Evolutionary conservation across 2,113 vertebrate genomes (phyloP), one percentile per base, ranked within the genome.

Genomic region (Dunckerocampus dactyliophorus): DNA sequence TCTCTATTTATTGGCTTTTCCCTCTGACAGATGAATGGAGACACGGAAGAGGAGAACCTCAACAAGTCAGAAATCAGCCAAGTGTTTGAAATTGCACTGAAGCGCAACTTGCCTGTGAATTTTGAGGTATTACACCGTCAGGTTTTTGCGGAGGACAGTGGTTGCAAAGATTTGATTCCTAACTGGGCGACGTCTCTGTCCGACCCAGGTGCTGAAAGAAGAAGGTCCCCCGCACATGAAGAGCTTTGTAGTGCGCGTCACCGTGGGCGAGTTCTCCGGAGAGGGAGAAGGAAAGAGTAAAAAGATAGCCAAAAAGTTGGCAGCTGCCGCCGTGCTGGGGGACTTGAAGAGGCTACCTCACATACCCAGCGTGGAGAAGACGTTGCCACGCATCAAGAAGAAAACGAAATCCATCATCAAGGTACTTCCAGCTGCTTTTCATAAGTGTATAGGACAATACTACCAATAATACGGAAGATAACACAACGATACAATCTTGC

Each of bases 51-150:
- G 87, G 95, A 98, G 87, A 98, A 98, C 89, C 93, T 98, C 71
- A 99, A 97, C 91, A 99, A 99, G 87, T 98, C 96, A 58, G 97
- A 99, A 94, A 97, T 99, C 87, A 99, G 97, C 88, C 96, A 99
- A 93, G 96, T 99, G 82, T 99, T 98, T 91, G 97, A 99, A 90
- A 96, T 98, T 88, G 95, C 97, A 87, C 93, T 99, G 79, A 99
- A 97, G 90, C 93, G 95, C 86, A 98, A 97, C 88, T 89, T 99
- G 88, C 93, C 96, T 86, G 95, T 99, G 88, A 95, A 95, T 87
- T 99, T 99, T 90, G 96, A 99, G 95, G 97, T 98, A 37, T 65
- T 61, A 58, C 46, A 6, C 11, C 31, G 31, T 34, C 31, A 34
- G 4, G 31, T 34, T 8, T 5, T 34, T 5, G 6, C 31, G 31